These are phyloP conservation scores for Agrypnia vestita DNA, from an alignment of 1,140 invertebrate species.

Conservation along the genomic window DNA sequence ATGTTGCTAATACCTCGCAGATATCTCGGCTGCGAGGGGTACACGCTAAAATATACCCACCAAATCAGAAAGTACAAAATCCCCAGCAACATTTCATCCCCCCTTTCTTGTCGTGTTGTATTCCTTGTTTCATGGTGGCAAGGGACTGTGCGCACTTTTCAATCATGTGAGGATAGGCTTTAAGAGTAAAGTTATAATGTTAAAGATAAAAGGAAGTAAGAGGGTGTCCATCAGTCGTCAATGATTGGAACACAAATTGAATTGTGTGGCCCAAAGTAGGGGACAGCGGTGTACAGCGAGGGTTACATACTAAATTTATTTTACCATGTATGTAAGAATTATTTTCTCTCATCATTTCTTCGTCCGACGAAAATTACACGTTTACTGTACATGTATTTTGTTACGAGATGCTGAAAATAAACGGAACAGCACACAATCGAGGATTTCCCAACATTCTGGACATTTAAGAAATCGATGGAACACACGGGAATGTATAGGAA, in stretches of 20 bases:
- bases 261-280: slow-evolving; percentile 61
- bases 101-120: neutral
- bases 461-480: too few species aligned
- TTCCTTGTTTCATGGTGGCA: neutral
- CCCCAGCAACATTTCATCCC: neutral
- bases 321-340: neutral
- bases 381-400: too few species aligned
- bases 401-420: too few species aligned
- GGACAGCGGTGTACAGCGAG: neutral
- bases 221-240: slow-evolving; percentile 68
- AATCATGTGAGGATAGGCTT: slow-evolving; percentile 33
- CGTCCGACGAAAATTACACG: too few species aligned
- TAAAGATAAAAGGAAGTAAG: slow-evolving; percentile 61
- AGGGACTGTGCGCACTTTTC: neutral
- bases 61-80: neutral
- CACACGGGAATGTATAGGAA: too few species aligned
- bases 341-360: neutral
- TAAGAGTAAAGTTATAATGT: slow-evolving; percentile 61
- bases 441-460: too few species aligned
- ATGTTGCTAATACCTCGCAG: slow-evolving; percentile 6
- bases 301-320: slow-evolving; percentile 29
- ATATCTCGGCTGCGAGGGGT: neutral
- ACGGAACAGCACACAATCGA: too few species aligned
- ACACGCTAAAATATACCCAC: neutral
- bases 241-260: slow-evolving; percentile 71